Conservation (phyloP, 2,113 vertebrate genomes). For the Plotosus lineatus region DNA sequence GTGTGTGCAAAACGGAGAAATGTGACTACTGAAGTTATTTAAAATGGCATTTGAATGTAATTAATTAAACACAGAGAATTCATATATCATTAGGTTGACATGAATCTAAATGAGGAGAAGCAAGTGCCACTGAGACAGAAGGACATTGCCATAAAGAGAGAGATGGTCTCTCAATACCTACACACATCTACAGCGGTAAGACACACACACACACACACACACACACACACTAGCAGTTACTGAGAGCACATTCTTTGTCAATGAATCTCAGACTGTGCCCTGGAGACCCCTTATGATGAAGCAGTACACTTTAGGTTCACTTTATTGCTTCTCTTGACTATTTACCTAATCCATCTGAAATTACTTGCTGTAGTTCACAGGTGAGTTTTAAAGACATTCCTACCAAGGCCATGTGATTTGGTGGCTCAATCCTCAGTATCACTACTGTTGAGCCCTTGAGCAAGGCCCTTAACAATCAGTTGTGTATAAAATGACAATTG, state of each 20-base stretch:
- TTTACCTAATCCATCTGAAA: neutral
- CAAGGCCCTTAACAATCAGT: too few species aligned
- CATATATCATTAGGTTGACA: conserved; percentile 79
- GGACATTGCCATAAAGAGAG: conserved; percentile 81
- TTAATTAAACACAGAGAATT: neutral
- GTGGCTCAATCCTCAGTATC: too few species aligned
- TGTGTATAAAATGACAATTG: too few species aligned
- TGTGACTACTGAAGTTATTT: neutral
- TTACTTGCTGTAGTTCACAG: neutral
- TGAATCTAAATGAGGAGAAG: conserved; percentile 87
- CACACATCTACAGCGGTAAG: conserved; percentile 84
- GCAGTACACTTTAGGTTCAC: neutral
- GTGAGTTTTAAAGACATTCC: neutral
- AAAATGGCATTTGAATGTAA: neutral
- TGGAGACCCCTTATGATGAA: neutral
- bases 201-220: conserved; percentile 31
- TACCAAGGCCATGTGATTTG: neutral
- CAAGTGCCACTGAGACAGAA: conserved; percentile 80
- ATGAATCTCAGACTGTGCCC: neutral
- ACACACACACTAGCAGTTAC: neutral
- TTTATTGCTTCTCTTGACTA: neutral
- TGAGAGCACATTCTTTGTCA: neutral
- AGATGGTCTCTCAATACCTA: conserved; percentile 87
- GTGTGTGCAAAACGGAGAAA: neutral
- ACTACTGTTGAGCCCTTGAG: too few species aligned